Conservation (phyloP, 1,140 invertebrate genomes). For the Philaenus spumarius region DNA sequence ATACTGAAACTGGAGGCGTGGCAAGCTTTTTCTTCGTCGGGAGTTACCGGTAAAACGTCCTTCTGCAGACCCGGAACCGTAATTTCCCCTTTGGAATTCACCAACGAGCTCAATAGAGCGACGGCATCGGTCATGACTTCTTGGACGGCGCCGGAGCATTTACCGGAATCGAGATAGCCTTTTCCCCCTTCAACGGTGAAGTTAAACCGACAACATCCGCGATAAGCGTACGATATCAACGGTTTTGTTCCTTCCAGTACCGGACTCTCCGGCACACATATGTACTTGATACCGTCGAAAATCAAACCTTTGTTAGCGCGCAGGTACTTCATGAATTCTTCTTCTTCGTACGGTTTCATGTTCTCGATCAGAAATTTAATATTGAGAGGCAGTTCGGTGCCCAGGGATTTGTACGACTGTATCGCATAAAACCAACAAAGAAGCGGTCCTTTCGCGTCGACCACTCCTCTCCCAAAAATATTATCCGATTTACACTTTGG, state of each 20-base stretch:
- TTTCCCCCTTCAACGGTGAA: constrained; percentile 49
- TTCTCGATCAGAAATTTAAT: background rate
- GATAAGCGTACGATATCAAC: constrained; percentile 55
- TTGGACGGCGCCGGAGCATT: constrained; percentile 47
- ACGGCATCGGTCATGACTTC: too few relatives aligned
- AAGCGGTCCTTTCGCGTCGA: constrained; percentile 1
- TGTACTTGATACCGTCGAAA: background rate
- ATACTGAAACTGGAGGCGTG: constrained; percentile 50
- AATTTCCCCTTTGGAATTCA: constrained; percentile 29
- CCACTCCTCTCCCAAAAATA: constrained; percentile 3
- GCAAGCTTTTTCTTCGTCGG: constrained; percentile 48
- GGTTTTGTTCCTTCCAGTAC: constrained; percentile 43
- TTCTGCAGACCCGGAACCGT: constrained; percentile 43
- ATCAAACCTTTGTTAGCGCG: too few relatives aligned
- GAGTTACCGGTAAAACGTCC: constrained; percentile 43
- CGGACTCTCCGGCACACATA: constrained; percentile 1
- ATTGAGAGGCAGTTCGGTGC: background rate
- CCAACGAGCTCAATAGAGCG: too few relatives aligned
- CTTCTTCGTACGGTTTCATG: too few relatives aligned
- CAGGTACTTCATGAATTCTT: too few relatives aligned
- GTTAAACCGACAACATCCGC: constrained; percentile 55
- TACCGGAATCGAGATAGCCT: constrained; percentile 54
- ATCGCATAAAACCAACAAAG: constrained; percentile 3
- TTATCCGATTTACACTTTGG: too few relatives aligned
- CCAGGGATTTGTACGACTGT: background rate